These are phyloP conservation scores for Mus caroli DNA, from an alignment of 2,797 vertebrate genomes.

Conservation along the genomic window DNA sequence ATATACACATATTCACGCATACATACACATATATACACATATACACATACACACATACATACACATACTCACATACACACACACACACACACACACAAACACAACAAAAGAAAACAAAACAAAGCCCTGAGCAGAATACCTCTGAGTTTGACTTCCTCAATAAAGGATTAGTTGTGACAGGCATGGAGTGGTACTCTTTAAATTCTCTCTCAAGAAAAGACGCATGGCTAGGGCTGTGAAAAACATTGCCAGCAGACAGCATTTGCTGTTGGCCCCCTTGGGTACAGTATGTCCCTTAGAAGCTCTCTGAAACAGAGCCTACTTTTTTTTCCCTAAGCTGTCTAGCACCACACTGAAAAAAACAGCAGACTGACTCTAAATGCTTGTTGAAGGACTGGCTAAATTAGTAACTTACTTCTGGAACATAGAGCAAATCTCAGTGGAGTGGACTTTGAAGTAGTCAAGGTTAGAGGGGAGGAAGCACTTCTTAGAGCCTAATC, in stretches of 20 bases:
- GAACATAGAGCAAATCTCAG: conserved; percentile 15
- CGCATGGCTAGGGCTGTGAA: neutral
- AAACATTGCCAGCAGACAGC: neutral
- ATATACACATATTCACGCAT: accelerated
- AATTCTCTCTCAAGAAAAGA: neutral
- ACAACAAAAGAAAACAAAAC: neutral
- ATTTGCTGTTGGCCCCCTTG: neutral
- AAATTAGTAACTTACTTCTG: conserved; percentile 36
- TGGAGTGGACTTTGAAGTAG: conserved; percentile 9
- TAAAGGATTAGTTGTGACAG: conserved; percentile 8
- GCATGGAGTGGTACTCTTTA: neutral
- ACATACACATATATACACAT: accelerated
- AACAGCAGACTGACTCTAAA: conserved; percentile 46
- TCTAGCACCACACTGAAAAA: conserved; percentile 34
- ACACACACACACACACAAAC: neutral
- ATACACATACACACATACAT: accelerated
- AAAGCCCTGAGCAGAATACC: conserved; percentile 31
- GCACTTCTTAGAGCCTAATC: neutral
- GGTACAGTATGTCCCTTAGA: neutral
- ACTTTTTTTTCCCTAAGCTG: neutral
- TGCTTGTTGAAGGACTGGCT: neutral
- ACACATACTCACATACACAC: accelerated
- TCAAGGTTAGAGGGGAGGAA: conserved; percentile 17
- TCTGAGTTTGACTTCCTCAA: neutral
- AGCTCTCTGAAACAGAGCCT: conserved; percentile 47